Conservation (phyloP, 2,797 vertebrate genomes). For the Eupleurogrammus muticus region DNA sequence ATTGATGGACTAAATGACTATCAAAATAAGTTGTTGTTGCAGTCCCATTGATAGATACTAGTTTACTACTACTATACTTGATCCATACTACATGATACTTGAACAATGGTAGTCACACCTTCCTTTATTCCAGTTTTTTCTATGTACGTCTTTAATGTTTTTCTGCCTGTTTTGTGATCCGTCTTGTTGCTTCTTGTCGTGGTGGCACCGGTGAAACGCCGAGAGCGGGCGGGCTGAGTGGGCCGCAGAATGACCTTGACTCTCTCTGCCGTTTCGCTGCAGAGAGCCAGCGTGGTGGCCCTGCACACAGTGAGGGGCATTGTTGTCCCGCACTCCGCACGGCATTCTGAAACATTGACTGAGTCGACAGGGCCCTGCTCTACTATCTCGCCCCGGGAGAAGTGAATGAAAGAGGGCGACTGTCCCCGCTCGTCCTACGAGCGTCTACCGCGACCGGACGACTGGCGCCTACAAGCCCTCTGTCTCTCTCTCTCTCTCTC, state of each 20-base stretch:
- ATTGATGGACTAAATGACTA: too few species aligned
- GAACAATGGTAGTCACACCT: background rate
- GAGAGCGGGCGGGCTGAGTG: constrained; percentile 11
- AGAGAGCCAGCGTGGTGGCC: constrained; percentile 21
- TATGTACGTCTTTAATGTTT: background rate
- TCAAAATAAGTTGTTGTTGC: too few species aligned
- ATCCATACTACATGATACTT: too few species aligned
- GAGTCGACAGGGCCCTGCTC: constrained; percentile 28
- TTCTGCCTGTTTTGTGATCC: background rate
- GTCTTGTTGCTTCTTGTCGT: background rate
- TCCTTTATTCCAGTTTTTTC: background rate
- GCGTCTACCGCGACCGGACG: constrained; percentile 33
- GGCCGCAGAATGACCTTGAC: constrained; percentile 43
- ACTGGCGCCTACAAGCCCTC: constrained; percentile 12
- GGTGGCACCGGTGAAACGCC: background rate
- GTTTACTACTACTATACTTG: too few species aligned
- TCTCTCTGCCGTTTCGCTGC: constrained; percentile 26
- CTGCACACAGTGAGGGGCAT: constrained; percentile 51
- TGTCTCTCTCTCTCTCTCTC: too few species aligned
- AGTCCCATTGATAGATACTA: too few species aligned
- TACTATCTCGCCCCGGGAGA: constrained; percentile 24
- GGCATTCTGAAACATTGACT: constrained; percentile 45
- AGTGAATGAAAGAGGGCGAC: constrained; percentile 45
- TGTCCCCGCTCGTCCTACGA: constrained; percentile 40
- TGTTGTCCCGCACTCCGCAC: constrained; percentile 43